Conservation (phyloP, 1,140 invertebrate genomes). For the Pogonomyrmex barbatus region DNA sequence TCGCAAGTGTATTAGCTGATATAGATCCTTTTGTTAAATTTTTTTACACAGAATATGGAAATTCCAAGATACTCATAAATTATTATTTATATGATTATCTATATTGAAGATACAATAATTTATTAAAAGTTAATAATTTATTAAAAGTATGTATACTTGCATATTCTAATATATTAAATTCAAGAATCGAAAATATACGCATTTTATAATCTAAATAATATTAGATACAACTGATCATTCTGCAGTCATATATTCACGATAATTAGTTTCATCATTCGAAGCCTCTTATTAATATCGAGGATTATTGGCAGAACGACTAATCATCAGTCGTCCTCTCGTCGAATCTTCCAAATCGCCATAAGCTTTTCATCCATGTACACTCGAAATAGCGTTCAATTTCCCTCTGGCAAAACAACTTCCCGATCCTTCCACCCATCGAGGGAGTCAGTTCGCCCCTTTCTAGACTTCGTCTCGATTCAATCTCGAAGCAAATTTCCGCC, state of each 20-base stretch:
- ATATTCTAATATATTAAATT: constrained; percentile 7
- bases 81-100: neutral
- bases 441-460: constrained; percentile 2
- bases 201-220: neutral
- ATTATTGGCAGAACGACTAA: constrained; percentile 24
- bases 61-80: neutral
- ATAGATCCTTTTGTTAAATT: constrained; percentile 1
- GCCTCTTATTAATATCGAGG: neutral
- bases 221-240: neutral
- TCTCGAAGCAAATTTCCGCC: constrained; percentile 49
- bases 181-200: neutral
- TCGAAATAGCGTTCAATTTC: constrained; percentile 48
- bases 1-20: constrained; percentile 14
- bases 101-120: neutral
- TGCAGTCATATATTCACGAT: neutral
- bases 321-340: neutral
- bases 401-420: constrained; percentile 26
- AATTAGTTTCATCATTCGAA: neutral
- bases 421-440: neutral
- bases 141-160: neutral
- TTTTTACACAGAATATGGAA: neutral
- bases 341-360: constrained; percentile 9
- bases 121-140: neutral
- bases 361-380: neutral
- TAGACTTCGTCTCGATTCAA: constrained; percentile 41